phyloP scores from a whole-genome alignment of 2,797 vertebrate genomes.

The Myotis vivesi region DNA sequence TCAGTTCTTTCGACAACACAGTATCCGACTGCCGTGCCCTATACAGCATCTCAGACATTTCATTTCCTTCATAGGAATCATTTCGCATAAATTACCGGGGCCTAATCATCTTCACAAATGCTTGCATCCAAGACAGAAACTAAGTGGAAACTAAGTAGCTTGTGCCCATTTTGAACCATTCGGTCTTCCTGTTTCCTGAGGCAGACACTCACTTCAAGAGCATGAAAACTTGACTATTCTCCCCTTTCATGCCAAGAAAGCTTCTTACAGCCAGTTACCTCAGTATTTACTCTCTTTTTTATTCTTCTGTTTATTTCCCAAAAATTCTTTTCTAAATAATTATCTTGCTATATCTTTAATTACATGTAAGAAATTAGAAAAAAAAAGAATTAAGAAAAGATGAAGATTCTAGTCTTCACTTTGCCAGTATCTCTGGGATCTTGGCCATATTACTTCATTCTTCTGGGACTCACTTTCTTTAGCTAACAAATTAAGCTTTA shows the following conservation, averaged over 20 bases:
- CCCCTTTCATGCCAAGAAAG: not conserved
- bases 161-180: not conserved
- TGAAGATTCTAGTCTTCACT: not conserved
- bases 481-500: not conserved
- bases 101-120: constrained; percentile 7
- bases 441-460: not conserved
- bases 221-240: not conserved
- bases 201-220: not conserved
- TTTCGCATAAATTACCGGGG: not conserved
- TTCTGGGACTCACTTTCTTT: not conserved
- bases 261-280: not conserved
- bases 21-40: not conserved
- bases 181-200: not conserved
- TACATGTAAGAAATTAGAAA: not conserved
- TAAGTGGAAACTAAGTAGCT: constrained; percentile 10
- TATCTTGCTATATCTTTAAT: not conserved
- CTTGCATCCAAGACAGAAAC: not conserved
- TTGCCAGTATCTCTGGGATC: not conserved
- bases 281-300: not conserved
- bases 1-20: not conserved
- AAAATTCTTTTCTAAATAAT: not conserved
- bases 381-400: not conserved
- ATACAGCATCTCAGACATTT: not conserved
- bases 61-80: not conserved
- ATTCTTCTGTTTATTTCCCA: not conserved